Conservation (phyloP, 2,888 invertebrate genomes). For the Chromoteleia sp. region DNA sequence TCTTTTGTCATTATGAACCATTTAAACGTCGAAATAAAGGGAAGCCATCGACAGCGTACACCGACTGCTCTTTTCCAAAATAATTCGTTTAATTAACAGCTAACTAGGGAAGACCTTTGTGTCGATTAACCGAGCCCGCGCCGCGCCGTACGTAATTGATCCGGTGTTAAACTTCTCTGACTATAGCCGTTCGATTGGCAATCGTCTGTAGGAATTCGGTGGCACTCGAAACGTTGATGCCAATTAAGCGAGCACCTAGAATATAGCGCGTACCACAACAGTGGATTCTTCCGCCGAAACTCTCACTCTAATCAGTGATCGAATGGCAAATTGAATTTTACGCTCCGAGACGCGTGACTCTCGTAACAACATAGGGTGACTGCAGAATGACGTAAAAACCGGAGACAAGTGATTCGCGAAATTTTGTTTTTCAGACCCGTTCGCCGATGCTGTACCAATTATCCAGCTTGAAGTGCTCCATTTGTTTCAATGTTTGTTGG, state of each 20-base stretch:
- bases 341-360: slow-evolving; percentile 67
- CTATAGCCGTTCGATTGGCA: slow-evolving; percentile 57
- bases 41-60: background rate
- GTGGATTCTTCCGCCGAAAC: slow-evolving; percentile 66
- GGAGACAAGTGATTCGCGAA: slow-evolving; percentile 65
- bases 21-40: background rate
- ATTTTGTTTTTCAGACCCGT: slow-evolving; percentile 39
- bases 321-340: slow-evolving; percentile 69
- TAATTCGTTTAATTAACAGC: slow-evolving; percentile 25
- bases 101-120: slow-evolving; percentile 55
- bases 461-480: slow-evolving; percentile 31
- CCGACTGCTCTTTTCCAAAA: background rate
- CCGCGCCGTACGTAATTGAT: slow-evolving; percentile 48
- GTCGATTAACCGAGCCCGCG: slow-evolving; percentile 42
- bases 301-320: slow-evolving; percentile 70
- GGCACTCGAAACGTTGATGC: slow-evolving; percentile 62
- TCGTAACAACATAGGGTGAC: slow-evolving; percentile 65
- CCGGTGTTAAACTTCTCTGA: slow-evolving; percentile 54
- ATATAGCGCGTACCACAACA: slow-evolving; percentile 58
- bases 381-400: slow-evolving; percentile 65
- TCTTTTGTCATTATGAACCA: too few species aligned
- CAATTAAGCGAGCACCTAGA: slow-evolving; percentile 61
- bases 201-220: slow-evolving; percentile 64
- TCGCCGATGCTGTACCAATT: slow-evolving; percentile 44
- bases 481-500: slow-evolving; percentile 29